Base-by-base conservation (phyloP, 2,113 vertebrate species). In the Caretta caretta region DNA sequence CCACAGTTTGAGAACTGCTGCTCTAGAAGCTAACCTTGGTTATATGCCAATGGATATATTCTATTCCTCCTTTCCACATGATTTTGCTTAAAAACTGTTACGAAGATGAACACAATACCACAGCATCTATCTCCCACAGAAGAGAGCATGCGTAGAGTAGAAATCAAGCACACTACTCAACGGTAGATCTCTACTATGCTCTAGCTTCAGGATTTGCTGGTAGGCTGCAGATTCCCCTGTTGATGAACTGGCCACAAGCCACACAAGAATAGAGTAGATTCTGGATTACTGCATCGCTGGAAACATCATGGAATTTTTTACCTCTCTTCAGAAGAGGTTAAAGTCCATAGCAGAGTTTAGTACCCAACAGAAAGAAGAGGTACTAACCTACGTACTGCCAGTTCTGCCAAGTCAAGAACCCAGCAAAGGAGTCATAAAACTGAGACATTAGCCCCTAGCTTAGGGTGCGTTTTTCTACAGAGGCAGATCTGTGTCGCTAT, bases 71-170 rank as follows among this genome's bases (percentile, higher is more conserved):
- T 89, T 24, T 75, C 88, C 50, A 57, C 56, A 17, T 17, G 86
- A 4, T 29, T 90, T 87, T 87, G 46, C 13, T 92, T 91, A 54
- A 80, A 38, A 87, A 7, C 13, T 80, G 69, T 38, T 29, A 92
- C 54, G 9, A 46, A 56, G 35, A 81, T 42, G 48, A 82, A 5
- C 76, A 38, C 11, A 56, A 65, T 53, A 57, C 85, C n/a, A 57
- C 8, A 93, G 51, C 11, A n/a, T 4, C 2, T 38, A 48, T 72
- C 62, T 82, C 4, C 2, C 2, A 8, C 1, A 0, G 42, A 87
- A 13, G 76, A 54, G 0, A 0, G 19, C 31, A 53, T 17, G 10
- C 5, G 76, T 42, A n/a, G 82, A 78, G 17, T 27, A 29, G 3
- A 83, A 83, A 6, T 27, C 35, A 84, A 69, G 69, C 1, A 5